Percentiles rank a stretch among this genome's conserved stretches.
Conservation (phyloP, 2,888 invertebrate genomes). For the Cheilosia grossa region DNA sequence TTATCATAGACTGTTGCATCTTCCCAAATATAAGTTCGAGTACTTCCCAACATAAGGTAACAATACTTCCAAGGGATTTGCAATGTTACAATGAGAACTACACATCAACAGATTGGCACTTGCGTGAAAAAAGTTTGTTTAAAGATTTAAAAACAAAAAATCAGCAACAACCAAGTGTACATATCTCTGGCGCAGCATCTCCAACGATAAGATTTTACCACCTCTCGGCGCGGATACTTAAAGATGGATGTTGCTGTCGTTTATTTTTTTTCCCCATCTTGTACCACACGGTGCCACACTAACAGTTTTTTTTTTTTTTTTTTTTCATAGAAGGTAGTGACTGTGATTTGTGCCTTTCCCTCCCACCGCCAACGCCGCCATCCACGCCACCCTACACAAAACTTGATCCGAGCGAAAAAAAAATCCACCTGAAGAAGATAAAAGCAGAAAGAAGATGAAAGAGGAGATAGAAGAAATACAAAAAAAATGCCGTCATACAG, state of each 20-base stretch:
- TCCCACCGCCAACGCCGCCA: conserved; percentile 30
- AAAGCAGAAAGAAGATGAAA: conserved; percentile 58
- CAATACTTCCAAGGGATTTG: conserved; percentile 59
- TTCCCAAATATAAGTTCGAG: conserved; percentile 53
- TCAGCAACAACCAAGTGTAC: conserved; percentile 23
- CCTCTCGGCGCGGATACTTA: conserved; percentile 55
- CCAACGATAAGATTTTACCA: conserved; percentile 63
- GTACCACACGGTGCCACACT: conserved; percentile 68
- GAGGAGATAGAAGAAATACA: conserved; percentile 46
- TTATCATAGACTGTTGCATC: conserved; percentile 49
- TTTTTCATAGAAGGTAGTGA: conserved; percentile 51
- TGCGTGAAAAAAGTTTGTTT: conserved; percentile 33
- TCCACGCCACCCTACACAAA: conserved; percentile 55
- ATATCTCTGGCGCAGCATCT: conserved; percentile 58
- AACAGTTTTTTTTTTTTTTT: conserved; percentile 45
- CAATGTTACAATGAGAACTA: conserved; percentile 54
- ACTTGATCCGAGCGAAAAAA: conserved; percentile 61
- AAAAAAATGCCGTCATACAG: conserved; percentile 19
- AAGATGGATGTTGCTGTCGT: conserved; percentile 14
- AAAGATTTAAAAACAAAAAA: conserved; percentile 17
- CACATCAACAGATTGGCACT: conserved; percentile 57
- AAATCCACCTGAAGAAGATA: conserved; percentile 66
- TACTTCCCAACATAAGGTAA: conserved; percentile 50
- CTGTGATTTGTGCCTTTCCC: conserved; percentile 48
- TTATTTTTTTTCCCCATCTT: conserved; percentile 34